Percentiles rank a stretch among this genome's conserved stretches.
Conservation (phyloP, 2,888 invertebrate species). For the Ernsta delagoae region DNA sequence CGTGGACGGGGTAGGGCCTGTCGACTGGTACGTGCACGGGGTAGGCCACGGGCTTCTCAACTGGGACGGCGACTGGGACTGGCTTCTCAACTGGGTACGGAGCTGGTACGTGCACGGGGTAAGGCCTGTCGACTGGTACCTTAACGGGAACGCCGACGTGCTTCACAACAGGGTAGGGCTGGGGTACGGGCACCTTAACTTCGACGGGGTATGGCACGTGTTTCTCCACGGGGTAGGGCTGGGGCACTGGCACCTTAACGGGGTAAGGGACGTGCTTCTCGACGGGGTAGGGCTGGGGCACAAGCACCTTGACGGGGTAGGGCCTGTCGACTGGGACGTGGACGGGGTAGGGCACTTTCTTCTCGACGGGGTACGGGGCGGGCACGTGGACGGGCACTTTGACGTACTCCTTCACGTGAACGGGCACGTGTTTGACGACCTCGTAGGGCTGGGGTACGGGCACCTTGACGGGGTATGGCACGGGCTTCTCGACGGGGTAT, state of each 20-base stretch:
- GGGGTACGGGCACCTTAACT: constrained; percentile 90
- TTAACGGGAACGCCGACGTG: constrained; percentile 87
- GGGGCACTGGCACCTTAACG: constrained; percentile 89
- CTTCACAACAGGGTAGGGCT: constrained; percentile 89
- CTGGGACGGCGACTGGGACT: constrained; percentile 86
- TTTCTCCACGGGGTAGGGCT: constrained; percentile 92
- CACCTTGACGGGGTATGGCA: constrained; percentile 90
- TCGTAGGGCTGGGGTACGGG: constrained; percentile 91
- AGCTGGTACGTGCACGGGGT: constrained; percentile 87
- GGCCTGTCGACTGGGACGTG: constrained; percentile 88
- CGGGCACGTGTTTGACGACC: constrained; percentile 89
- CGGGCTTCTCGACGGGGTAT: constrained; percentile 87
- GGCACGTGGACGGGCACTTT: constrained; percentile 91
- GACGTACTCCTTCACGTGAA: constrained; percentile 90
- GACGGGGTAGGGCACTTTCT: constrained; percentile 89
- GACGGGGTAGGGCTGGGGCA: constrained; percentile 91
- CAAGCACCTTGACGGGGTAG: constrained; percentile 90
- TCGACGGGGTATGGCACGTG: constrained; percentile 89
- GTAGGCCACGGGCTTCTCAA: constrained; percentile 87
- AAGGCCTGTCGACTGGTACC: constrained; percentile 88
- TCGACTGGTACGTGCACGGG: constrained; percentile 87
- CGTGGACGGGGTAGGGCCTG: constrained; percentile 85
- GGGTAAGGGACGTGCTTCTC: constrained; percentile 90
- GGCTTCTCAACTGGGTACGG: constrained; percentile 86
- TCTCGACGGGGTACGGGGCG: constrained; percentile 91